phyloP scores from a whole-genome alignment of 2,113 vertebrate genomes.

The Aspidoscelis tigris region DNA sequence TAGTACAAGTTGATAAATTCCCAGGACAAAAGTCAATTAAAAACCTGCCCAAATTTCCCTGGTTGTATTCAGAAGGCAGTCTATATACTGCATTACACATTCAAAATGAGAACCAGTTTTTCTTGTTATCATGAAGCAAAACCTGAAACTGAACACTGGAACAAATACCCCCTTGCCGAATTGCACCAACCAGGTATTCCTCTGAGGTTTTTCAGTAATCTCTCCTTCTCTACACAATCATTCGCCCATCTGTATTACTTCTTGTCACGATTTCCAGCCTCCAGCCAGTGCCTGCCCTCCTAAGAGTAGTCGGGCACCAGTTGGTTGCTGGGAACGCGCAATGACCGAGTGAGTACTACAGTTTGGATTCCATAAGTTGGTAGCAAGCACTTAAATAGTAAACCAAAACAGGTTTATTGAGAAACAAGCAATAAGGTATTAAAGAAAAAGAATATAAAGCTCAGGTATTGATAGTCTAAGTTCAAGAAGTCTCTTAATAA shows the following conservation, averaged over 20 bases:
- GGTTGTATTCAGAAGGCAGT: slow-evolving; percentile 44
- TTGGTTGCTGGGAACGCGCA: too few species aligned
- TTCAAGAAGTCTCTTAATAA: too few species aligned
- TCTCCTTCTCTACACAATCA: slow-evolving; percentile 2
- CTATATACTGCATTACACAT: slow-evolving; percentile 24
- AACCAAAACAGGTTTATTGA: too few species aligned
- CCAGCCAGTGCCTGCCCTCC: too few species aligned
- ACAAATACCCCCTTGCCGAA: slow-evolving; percentile 40
- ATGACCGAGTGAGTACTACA: too few species aligned
- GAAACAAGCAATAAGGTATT: too few species aligned
- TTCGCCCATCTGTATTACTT: slow-evolving; percentile 29
- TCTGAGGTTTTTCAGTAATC: neutral
- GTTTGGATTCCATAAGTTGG: too few species aligned
- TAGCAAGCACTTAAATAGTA: too few species aligned
- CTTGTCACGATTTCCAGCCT: too few species aligned
- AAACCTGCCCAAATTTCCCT: slow-evolving; percentile 33
- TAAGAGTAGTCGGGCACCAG: too few species aligned
- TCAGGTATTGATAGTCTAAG: too few species aligned
- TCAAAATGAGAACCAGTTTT: slow-evolving; percentile 64
- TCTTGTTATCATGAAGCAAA: slow-evolving; percentile 65
- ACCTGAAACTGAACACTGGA: slow-evolving; percentile 38
- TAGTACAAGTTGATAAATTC: slow-evolving; percentile 51
- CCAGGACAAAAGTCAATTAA: slow-evolving; percentile 52
- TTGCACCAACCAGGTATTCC: slow-evolving; percentile 35
- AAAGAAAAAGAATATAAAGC: too few species aligned